Base-by-base conservation (phyloP, 2,113 vertebrate species). In the Nesogale talazaci region DNA sequence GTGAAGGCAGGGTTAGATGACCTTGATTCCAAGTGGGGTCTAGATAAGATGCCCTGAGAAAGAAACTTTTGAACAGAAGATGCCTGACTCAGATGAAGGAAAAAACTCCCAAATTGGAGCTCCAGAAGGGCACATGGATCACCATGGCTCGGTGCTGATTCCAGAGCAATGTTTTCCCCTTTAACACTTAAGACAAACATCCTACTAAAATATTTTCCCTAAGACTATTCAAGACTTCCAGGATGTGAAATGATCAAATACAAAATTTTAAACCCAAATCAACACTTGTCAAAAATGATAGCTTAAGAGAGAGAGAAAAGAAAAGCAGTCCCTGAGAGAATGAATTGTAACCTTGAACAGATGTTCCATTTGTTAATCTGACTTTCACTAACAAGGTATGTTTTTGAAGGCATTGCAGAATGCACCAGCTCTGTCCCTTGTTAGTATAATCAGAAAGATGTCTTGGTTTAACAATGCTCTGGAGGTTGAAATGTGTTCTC, bases 341-440 rank as follows among this genome's bases (percentile, higher is more conserved):
- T 87, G n/a, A 93, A 83, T 46, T 34, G 20, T 69, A 84, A 89
- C 80, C 20, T 56, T 56, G 70, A 94, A 84, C 84, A 94, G 78
- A 63, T 89, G 88, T 87, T 91, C 89, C 34, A 72, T 83, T 94
- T 94, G 90, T 91, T 93, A 89, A 89, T 93, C 86, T 94, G 72
- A 81, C 91, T 93, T 94, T 95, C 77, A 82, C 84, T 89, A 89
- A 92, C 67, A 84, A 84, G 92, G 42, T 29, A 87, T 34, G 82
- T 91, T 95, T 82, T 78, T 78, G 40, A 91, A 94, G 63, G 34
- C 61, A 67, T 40, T 82, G 56, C 52, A 81, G 42, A 86, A 59
- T 46, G 56, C 7, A 77, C 42, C 59, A 42, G 34, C 81, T 89
- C 85, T 67, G 59, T 65, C 38, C 56, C 34, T 94, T 78, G 40